Evolutionary conservation across 2,888 invertebrate species (phyloP).

Genomic region (Noctua comes): DNA sequence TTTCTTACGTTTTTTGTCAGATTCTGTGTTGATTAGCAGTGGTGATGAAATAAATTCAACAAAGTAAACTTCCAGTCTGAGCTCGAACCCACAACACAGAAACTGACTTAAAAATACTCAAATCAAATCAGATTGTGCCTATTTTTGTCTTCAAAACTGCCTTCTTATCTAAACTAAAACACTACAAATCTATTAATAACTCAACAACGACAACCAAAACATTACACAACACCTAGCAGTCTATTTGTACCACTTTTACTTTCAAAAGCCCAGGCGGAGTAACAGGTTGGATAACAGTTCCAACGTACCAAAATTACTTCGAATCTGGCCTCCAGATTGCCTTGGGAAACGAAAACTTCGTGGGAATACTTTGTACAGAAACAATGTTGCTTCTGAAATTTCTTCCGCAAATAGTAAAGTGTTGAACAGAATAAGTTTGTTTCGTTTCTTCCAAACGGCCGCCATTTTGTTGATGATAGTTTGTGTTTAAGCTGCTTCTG

Average conservation of each 20-base stretch:
- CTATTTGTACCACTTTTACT: conserved; percentile 62
- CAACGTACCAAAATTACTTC: conserved; percentile 54
- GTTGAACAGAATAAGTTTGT: conserved; percentile 25
- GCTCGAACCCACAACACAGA: no score
- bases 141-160: no score
- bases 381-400: conserved; percentile 58
- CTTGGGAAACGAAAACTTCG: conserved; percentile 60
- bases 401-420: conserved; percentile 61
- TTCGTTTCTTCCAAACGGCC: conserved; percentile 31
- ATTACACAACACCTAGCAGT: conserved; percentile 48
- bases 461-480: conserved; percentile 17
- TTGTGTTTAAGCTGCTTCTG: conserved; percentile 17
- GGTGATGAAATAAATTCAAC: no score
- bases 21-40: no score
- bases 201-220: conserved; percentile 13
- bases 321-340: conserved; percentile 36
- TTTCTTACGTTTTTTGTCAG: no score
- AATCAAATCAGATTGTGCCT: not conserved
- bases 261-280: conserved; percentile 45
- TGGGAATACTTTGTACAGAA: conserved; percentile 54
- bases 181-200: conserved; percentile 37
- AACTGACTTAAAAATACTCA: no score
- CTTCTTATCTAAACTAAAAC: not conserved
- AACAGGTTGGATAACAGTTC: conserved; percentile 63
- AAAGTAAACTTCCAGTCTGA: no score